Evolutionary conservation across 2,888 invertebrate species (phyloP).

Genomic region (Lathronympha strigana): DNA sequence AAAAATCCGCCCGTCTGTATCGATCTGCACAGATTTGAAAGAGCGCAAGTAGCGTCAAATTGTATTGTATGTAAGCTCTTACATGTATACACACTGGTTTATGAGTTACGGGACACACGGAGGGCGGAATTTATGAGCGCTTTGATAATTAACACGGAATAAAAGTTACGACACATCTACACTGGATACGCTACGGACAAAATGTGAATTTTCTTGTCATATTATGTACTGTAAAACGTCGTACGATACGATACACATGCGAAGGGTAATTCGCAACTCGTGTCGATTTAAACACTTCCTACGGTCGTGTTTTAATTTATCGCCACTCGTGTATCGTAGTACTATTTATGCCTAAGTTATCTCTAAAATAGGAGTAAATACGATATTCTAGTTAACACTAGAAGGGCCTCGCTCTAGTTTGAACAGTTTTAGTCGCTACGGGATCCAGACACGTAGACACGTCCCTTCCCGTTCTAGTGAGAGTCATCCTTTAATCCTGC

Average conservation of each 20-base stretch:
- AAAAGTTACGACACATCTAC: conserved; percentile 36
- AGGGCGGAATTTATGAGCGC: conserved; percentile 59
- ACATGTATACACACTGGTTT: conserved; percentile 46
- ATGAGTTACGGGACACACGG: conserved; percentile 53
- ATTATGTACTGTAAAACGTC: too few relatives aligned
- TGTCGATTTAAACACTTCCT: too few relatives aligned
- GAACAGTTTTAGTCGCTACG: too few relatives aligned
- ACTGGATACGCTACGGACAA: conserved; percentile 46
- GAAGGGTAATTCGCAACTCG: too few relatives aligned
- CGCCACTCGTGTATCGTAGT: too few relatives aligned
- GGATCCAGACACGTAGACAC: too few relatives aligned
- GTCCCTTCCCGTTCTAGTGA: too few relatives aligned
- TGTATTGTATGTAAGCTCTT: conserved; percentile 4
- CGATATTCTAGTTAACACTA: too few relatives aligned
- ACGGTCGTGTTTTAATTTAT: too few relatives aligned
- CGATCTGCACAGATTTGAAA: background rate
- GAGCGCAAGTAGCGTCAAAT: background rate
- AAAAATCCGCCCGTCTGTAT: background rate
- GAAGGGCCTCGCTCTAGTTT: too few relatives aligned
- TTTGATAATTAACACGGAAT: conserved; percentile 59
- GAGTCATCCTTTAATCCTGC: too few relatives aligned
- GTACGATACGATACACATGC: too few relatives aligned
- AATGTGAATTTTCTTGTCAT: background rate
- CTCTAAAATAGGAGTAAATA: background rate
- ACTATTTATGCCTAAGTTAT: background rate